phyloP scores from a whole-genome alignment of 1,140 invertebrate species.

The Drosophila virilis region DNA sequence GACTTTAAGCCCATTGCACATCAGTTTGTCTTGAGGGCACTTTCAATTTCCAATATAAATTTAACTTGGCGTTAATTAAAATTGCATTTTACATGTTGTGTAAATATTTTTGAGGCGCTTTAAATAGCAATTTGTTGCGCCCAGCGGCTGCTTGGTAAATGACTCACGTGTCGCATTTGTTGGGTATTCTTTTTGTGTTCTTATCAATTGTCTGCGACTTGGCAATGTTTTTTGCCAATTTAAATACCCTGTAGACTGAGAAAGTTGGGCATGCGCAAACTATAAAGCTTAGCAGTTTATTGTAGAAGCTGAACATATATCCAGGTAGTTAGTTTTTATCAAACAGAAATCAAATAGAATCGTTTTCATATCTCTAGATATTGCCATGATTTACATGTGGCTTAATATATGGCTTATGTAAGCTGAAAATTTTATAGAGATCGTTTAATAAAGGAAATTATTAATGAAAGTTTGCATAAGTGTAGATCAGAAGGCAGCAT shows the following conservation, averaged over 20 bases:
- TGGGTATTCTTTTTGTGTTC: constrained; percentile 34
- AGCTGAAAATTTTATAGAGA: too few relatives aligned
- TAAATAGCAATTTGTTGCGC: constrained; percentile 51
- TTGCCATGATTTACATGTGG: too few relatives aligned
- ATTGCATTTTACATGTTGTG: constrained; percentile 52
- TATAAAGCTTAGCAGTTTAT: too few relatives aligned
- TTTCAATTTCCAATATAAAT: constrained; percentile 45
- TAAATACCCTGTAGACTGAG: constrained; percentile 1
- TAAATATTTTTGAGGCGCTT: constrained; percentile 45
- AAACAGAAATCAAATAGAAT: too few relatives aligned
- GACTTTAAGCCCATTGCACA: constrained; percentile 22
- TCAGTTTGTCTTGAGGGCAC: not conserved
- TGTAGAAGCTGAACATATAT: too few relatives aligned
- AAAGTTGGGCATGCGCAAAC: not conserved
- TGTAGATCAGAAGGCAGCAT: too few relatives aligned
- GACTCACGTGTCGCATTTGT: constrained; percentile 59
- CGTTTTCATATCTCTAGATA: too few relatives aligned
- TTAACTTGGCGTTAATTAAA: constrained; percentile 61
- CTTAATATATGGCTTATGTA: too few relatives aligned
- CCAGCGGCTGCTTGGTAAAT: constrained; percentile 47
- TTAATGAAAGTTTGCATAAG: too few relatives aligned
- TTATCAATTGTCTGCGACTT: constrained; percentile 56
- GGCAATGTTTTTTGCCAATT: constrained; percentile 44
- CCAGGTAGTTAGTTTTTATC: too few relatives aligned
- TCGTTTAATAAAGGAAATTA: too few relatives aligned